Evolutionary conservation across 2,888 invertebrate genomes (phyloP), one percentile per base, ranked within the genome.

Genomic region (Byasa hedistus): DNA sequence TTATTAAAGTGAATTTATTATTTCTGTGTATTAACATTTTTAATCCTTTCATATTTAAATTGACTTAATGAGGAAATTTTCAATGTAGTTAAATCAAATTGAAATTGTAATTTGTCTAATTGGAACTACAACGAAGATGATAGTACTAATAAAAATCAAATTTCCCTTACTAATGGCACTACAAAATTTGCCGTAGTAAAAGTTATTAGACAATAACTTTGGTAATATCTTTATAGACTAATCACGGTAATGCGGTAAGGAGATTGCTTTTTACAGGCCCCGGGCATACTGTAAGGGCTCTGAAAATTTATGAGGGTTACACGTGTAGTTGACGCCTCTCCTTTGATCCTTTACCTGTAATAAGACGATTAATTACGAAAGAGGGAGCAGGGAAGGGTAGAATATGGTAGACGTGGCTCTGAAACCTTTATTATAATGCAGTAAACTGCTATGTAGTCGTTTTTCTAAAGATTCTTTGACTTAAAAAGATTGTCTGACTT

Each of bases 211-310:
- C 52, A 66, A 57, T 51, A 51, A 32, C 51, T 51, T n/a, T 23
- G 32, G 24, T 61, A 61, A 57, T 58, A 58, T 61, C 61, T 52
- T 65, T 57, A 64, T 22, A 32, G 54, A 36, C 15, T 54, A 66
- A 66, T 62, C 66, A 32, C 21, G 61, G 27, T 66, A 66, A 66
- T 66, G 66, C 58, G 39, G 21, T 21, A 51, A 61, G 61, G 61
- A 61, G 61, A 66, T 66, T 62, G 66, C 57, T 54, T 61, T 59
- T 61, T 66, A 62, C 54, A 61, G 51, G 39, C 61, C 57, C 24
- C 27, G 57, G 24, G 48, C 57, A 54, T 39, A 17, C 24, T 54
- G 36, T 23, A 36, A 24, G 64, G 36, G 17, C 36, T 24, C 36
- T 54, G 39, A 64, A 57, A 64, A n/a, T 27, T 63, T 57, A 51